Evolutionary conservation across 2,797 vertebrate species (phyloP), one percentile per base, ranked within the genome.

Genomic region (Cuculus canorus): DNA sequence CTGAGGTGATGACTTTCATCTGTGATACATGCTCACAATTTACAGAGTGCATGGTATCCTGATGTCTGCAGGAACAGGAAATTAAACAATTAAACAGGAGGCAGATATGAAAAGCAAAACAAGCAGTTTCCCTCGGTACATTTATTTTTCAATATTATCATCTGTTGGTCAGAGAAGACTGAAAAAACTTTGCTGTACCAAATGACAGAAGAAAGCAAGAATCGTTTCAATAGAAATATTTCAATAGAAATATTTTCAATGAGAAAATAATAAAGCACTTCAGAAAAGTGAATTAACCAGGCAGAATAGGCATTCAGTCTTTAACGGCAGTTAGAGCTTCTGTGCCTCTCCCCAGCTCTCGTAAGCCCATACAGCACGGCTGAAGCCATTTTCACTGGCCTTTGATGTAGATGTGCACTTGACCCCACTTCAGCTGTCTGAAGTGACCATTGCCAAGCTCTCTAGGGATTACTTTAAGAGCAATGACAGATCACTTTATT

Each of bases 401-500:
- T 84, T 92, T 65, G 64, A 72, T 0, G 6, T 6, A 81, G 70
- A 18, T 8, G 2, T 27, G n/a, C 35, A 22, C 28, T 43, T 23
- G 6, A 11, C 5, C 30, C 2, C 1, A 4, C 27, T 52, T 27
- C 32, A 35, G 52, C 23, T 82, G 28, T 41, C 50, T 88, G 76
- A 83, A 94, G 30, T 90, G 53, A 79, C 80, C 52, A 59, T 48
- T 88, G 57, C 33, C 45, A 65, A 53, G 54, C 60, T 82, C 59
- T 75, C 72, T 22, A 32, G 76, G 70, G 92, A 85, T 91, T 89
- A 39, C 59, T 93, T 96, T 39, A 92, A 86, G 72, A 92, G 24
- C 68, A 93, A 35, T 86, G 94, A 86, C 91, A 86, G 81, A 92
- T 79, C 86, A 65, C 76, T 90, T 95, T 95, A 95, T 94, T 96